Conservation (phyloP, 2,888 invertebrate genomes). For the Yponomeuta evonymella region DNA sequence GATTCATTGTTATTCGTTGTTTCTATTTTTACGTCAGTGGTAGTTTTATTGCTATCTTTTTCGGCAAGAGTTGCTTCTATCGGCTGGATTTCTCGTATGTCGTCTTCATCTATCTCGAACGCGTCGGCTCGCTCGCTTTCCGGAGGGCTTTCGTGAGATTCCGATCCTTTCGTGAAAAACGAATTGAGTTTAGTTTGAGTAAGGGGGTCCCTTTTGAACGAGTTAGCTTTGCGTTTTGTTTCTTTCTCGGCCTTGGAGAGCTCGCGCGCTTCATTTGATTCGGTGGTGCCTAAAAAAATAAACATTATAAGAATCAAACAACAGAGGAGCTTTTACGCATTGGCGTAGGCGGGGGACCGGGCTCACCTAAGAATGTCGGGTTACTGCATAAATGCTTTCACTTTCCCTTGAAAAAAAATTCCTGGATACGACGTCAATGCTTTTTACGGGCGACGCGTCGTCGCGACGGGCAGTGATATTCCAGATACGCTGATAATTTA, state of each 20-base stretch:
- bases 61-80: slow-evolving; percentile 1
- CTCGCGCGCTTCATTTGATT: slow-evolving; percentile 35
- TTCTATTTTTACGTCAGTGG: slow-evolving; percentile 16
- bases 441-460: no score
- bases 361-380: no score
- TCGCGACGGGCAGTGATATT: no score
- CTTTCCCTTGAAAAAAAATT: no score
- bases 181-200: slow-evolving; percentile 66
- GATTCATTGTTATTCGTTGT: slow-evolving; percentile 34
- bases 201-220: slow-evolving; percentile 65
- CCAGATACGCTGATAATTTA: no score
- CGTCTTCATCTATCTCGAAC: slow-evolving; percentile 44
- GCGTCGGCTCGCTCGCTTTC: slow-evolving; percentile 48
- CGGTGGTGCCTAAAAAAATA: slow-evolving; percentile 14
- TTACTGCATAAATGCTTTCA: no score
- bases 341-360: no score
- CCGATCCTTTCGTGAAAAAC: slow-evolving; percentile 55
- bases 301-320: background rate
- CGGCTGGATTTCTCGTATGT: slow-evolving; percentile 31
- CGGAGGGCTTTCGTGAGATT: slow-evolving; percentile 35
- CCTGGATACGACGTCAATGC: no score
- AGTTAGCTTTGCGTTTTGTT: slow-evolving; percentile 60
- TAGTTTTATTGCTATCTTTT: slow-evolving; percentile 3
- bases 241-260: slow-evolving; percentile 66
- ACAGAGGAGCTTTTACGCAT: no score